Conservation (phyloP, 2,888 invertebrate species). For the Drosophila demipolita region DNA sequence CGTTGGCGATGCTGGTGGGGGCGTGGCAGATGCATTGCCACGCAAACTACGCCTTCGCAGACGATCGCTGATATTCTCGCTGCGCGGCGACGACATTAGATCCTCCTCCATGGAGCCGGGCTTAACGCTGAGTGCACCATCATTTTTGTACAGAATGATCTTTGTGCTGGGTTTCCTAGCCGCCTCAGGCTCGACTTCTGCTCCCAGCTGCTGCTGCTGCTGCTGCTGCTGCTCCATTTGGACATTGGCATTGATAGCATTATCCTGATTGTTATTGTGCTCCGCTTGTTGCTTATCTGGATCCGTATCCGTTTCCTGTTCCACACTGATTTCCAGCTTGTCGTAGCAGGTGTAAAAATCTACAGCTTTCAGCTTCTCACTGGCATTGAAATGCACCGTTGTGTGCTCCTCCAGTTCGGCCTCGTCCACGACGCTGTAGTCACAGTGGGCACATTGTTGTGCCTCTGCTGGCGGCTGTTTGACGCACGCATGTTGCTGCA, state of each 20-base stretch:
- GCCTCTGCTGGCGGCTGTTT: constrained; percentile 86
- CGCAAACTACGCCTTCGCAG: constrained; percentile 81
- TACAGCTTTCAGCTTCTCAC: constrained; percentile 81
- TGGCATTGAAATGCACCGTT: constrained; percentile 89
- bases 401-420: constrained; percentile 92
- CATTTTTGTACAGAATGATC: constrained; percentile 81
- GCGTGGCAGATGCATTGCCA: constrained; percentile 58
- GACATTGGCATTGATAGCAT: constrained; percentile 78
- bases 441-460: constrained; percentile 92
- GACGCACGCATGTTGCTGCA: constrained; percentile 89
- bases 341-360: constrained; percentile 84
- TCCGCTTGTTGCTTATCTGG: constrained; percentile 60
- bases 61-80: constrained; percentile 82
- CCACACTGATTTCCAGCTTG: constrained; percentile 82
- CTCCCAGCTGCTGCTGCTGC: constrained; percentile 14
- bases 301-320: constrained; percentile 35
- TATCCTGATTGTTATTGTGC: constrained; percentile 81
- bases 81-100: constrained; percentile 30
- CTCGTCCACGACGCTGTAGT: constrained; percentile 91
- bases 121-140: constrained; percentile 79
- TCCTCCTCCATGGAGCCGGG: constrained; percentile 51
- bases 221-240: constrained; percentile 30
- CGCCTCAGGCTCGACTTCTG: constrained; percentile 12
- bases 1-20: constrained; percentile 37
- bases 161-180: constrained; percentile 70